Conservation (phyloP, 2,888 invertebrate genomes). For the Biston betularia region DNA sequence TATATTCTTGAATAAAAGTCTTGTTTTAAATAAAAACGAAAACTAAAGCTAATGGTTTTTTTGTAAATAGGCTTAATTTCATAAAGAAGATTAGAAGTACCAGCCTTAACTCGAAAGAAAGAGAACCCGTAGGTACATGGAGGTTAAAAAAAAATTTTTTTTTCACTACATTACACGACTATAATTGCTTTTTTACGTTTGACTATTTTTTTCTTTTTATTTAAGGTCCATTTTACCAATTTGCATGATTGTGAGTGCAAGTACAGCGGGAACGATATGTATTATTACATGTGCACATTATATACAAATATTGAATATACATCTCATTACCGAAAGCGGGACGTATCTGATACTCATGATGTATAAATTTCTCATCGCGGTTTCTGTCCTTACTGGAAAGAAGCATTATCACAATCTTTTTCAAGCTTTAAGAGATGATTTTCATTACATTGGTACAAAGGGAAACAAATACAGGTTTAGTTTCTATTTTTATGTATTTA, state of each 20-base stretch:
- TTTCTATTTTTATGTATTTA: background rate
- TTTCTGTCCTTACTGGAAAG: conserved; percentile 18
- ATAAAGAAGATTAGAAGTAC: no score
- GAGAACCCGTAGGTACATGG: no score
- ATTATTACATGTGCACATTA: background rate
- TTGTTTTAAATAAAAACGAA: no score
- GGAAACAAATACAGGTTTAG: conserved; percentile 31
- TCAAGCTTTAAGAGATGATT: conserved; percentile 31
- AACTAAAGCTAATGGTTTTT: no score
- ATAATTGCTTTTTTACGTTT: no score
- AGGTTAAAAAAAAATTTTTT: no score
- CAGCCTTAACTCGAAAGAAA: no score
- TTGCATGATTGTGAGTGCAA: background rate
- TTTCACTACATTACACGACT: no score
- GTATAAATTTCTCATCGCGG: conserved; percentile 26
- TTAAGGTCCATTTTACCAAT: conserved; percentile 25
- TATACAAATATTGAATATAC: conserved; percentile 7
- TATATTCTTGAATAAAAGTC: no score
- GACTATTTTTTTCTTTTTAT: background rate
- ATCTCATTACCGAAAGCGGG: conserved; percentile 28
- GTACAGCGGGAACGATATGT: conserved; percentile 5
- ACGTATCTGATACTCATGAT: conserved; percentile 32
- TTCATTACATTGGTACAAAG: conserved; percentile 28
- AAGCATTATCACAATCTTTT: conserved; percentile 23
- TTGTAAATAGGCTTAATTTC: no score